A percentile compares a stretch with the other conserved stretches of the same genome.
phyloP scores from a whole-genome alignment of 2,888 invertebrate species.

The Schizaphis graminum region DNA sequence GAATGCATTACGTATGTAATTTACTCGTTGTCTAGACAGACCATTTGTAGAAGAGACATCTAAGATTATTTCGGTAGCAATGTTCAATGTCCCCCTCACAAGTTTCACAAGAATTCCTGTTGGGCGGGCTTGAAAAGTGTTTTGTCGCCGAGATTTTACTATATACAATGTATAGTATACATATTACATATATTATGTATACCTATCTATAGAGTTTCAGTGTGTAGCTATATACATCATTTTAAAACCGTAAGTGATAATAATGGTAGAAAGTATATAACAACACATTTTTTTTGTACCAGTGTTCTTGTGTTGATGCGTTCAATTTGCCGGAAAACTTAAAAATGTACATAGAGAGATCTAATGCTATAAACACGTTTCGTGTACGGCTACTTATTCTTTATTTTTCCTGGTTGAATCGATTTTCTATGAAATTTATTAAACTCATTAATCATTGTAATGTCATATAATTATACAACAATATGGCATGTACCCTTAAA shows the following conservation, averaged over 20 bases:
- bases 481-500: not conserved
- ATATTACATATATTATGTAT: not conserved
- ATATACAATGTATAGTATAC: not conserved
- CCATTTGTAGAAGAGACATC: slow-evolving; percentile 42
- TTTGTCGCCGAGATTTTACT: not conserved
- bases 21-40: slow-evolving; percentile 49
- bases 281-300: not conserved
- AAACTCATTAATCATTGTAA: not conserved
- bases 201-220: not conserved
- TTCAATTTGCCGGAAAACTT: not conserved
- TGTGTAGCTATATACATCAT: not conserved
- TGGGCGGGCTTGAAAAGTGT: slow-evolving; percentile 30
- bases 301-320: not conserved
- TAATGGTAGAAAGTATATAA: not conserved
- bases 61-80: slow-evolving; percentile 55
- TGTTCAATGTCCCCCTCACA: not conserved
- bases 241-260: not conserved
- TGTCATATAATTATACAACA: not conserved
- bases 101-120: slow-evolving; percentile 31
- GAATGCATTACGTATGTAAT: slow-evolving; percentile 49
- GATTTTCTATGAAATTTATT: not conserved
- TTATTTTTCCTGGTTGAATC: not conserved
- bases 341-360: not conserved
- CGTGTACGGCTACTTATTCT: not conserved
- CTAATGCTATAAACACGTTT: too few species aligned